These are phyloP conservation scores for Quadriops clusia DNA, from an alignment of 2,888 invertebrate genomes.

Conservation along the genomic window DNA sequence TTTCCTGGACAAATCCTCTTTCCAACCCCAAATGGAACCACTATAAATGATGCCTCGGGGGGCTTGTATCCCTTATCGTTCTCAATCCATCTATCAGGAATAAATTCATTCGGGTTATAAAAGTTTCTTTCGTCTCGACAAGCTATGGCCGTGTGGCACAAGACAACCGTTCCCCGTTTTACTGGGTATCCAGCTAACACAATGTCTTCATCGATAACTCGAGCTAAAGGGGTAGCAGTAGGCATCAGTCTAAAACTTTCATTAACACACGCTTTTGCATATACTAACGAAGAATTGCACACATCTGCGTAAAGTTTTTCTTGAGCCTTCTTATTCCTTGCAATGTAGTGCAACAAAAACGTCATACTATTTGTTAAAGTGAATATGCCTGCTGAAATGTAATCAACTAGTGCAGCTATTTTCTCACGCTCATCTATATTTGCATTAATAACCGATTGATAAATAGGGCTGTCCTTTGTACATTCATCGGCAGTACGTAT, in stretches of 20 bases:
- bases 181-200: slow-evolving; percentile 54
- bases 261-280: slow-evolving; percentile 55
- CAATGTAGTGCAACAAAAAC: slow-evolving; percentile 64
- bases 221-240: slow-evolving; percentile 67
- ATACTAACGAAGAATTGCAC: neutral
- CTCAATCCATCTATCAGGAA: slow-evolving; percentile 69
- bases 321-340: slow-evolving; percentile 54
- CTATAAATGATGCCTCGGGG: slow-evolving; percentile 47
- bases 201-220: slow-evolving; percentile 62
- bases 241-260: slow-evolving; percentile 67
- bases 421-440: slow-evolving; percentile 68
- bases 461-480: slow-evolving; percentile 52
- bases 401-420: slow-evolving; percentile 75
- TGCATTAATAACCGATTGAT: slow-evolving; percentile 61
- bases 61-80: slow-evolving; percentile 30
- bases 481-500: slow-evolving; percentile 55
- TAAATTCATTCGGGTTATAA: slow-evolving; percentile 52
- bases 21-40: slow-evolving; percentile 71
- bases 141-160: slow-evolving; percentile 75
- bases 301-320: slow-evolving; percentile 47
- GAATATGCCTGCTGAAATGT: slow-evolving; percentile 77
- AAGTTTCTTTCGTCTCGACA: slow-evolving; percentile 67
- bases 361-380: slow-evolving; percentile 75
- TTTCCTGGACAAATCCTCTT: slow-evolving; percentile 76
- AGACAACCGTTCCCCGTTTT: slow-evolving; percentile 63